Evolutionary conservation across 2,888 invertebrate species (phyloP), one percentile per base, ranked within the genome.

Genomic region (Embidobia sp.): DNA sequence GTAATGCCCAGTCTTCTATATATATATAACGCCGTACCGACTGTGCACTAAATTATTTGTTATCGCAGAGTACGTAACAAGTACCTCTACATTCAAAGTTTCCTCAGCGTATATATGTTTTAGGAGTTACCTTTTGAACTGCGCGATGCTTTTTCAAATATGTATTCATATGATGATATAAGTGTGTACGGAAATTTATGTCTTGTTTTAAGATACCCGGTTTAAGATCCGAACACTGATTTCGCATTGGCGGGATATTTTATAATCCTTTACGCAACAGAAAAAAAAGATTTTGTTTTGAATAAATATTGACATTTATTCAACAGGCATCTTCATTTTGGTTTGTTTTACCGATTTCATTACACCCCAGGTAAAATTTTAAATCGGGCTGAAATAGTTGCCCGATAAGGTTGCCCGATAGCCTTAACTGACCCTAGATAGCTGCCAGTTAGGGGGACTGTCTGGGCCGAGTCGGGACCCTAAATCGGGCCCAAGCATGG

Each of bases 31-130:
- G 5, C 31, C 27, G 18, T 64, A 63, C 63, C 44, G 63, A 55
- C 67, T 46, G 33, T 19, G 44, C 46, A 73, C 67, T 77, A 77
- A 77, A 77, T 73, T 73, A 73, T 77, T 77, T 77, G 69, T 69
- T 77, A 73, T 73, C 73, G 40, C 29, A 29, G 33, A 77, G 70
- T 44, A 42, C 13, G 59, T 66, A 53, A 66, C 59, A 66, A 57
- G 70, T 61, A 48, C 15, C 48, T 73, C 46, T 70, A 70, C 44
- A 57, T 77, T 77, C 53, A 40, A 77, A 72, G 53, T 72, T 72
- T 61, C 55, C 35, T 72, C 18, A 6, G 18, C 29, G 18, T 51
- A 66, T 66, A 16, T 61, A 64, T 70, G 42, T 69, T 63, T 53
- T 48, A 63, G 33, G 29, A 63, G 63, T 53, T 44, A 70, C 61